Evolutionary conservation across 2,113 vertebrate species (phyloP).

Genomic region (Taurulus bubalis): DNA sequence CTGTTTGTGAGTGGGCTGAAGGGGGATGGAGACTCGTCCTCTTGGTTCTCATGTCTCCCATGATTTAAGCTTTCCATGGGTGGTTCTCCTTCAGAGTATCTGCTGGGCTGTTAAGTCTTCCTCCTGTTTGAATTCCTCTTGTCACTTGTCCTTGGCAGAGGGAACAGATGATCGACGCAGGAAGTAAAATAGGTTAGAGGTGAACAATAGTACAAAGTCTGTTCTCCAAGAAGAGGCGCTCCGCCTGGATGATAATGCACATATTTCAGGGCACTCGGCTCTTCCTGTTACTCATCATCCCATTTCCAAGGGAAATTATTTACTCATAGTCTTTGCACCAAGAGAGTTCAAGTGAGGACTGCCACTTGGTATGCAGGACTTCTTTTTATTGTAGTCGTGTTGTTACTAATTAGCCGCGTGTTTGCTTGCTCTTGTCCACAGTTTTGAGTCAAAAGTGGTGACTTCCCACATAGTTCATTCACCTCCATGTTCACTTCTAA

Average conservation of each 20-base stretch:
- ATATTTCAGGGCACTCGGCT: not conserved
- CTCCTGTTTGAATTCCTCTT: not conserved
- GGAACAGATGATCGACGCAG: not conserved
- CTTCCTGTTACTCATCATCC: not conserved
- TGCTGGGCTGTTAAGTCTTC: not conserved
- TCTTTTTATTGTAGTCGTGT: not conserved
- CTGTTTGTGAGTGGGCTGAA: not conserved
- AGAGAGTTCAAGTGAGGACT: not conserved
- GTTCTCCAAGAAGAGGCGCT: not conserved
- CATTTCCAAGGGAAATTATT: not conserved
- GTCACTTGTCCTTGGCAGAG: not conserved
- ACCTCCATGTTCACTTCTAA: too few species aligned
- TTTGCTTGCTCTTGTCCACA: not conserved
- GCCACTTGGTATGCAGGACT: not conserved
- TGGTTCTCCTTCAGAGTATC: not conserved
- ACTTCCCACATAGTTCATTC: not conserved
- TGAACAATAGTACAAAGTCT: not conserved
- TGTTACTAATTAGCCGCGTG: not conserved
- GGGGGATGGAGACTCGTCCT: not conserved
- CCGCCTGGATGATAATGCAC: not conserved
- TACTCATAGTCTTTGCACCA: not conserved
- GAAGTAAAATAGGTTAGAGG: not conserved
- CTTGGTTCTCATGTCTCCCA: not conserved
- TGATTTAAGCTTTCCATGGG: not conserved
- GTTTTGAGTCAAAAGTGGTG: not conserved